Conservation (phyloP, 2,113 vertebrate species). For the Trichechus manatus region DNA sequence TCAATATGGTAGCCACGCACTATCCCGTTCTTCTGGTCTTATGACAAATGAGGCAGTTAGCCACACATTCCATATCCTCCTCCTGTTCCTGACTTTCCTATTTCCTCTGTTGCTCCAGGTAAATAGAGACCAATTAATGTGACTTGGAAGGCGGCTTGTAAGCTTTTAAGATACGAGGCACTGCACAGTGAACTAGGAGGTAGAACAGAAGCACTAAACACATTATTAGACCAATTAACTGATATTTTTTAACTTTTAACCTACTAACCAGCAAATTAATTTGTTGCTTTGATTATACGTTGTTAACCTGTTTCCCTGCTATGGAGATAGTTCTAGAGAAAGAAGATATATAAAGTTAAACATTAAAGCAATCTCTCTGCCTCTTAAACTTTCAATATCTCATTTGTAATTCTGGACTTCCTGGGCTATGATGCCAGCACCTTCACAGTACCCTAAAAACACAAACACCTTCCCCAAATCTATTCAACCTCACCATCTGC, state of each 20-base stretch:
- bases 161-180: too few species aligned
- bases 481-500: not conserved
- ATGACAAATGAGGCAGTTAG: too few species aligned
- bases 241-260: constrained; percentile 49
- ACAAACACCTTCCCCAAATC: not conserved
- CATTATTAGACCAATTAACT: not conserved
- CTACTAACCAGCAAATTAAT: not conserved
- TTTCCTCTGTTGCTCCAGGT: too few species aligned
- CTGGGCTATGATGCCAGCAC: not conserved
- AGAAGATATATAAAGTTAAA: not conserved
- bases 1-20: too few species aligned
- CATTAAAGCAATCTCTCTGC: not conserved
- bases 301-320: not conserved
- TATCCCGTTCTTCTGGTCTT: too few species aligned
- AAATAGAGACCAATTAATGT: too few species aligned
- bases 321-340: constrained; percentile 26
- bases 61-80: too few species aligned
- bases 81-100: too few species aligned
- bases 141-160: too few species aligned
- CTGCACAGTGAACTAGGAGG: too few species aligned
- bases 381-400: constrained; percentile 26
- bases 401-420: not conserved
- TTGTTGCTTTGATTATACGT: constrained; percentile 20
- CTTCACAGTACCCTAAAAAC: not conserved
- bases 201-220: too few species aligned